Evolutionary conservation across 2,888 invertebrate genomes (phyloP).

Genomic region (Andrena fulva): DNA sequence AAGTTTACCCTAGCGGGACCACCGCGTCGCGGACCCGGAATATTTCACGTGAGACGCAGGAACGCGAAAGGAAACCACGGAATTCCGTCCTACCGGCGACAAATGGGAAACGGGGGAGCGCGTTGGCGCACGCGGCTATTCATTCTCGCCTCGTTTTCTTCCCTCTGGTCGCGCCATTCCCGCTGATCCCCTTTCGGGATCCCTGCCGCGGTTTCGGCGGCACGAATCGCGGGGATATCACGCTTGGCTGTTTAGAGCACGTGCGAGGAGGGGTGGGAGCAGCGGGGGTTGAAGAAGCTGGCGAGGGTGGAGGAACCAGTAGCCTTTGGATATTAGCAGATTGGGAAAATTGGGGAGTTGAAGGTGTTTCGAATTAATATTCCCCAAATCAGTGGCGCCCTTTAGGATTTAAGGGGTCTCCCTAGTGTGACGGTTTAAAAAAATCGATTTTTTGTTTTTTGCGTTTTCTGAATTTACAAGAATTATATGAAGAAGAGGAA

Average conservation of each 20-base stretch:
- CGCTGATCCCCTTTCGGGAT: neutral
- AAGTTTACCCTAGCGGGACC: conserved; percentile 65
- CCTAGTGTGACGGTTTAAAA: too few species aligned
- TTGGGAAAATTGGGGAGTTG: too few species aligned
- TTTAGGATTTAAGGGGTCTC: too few species aligned
- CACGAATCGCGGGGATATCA: neutral
- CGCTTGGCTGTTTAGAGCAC: neutral
- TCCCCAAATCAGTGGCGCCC: too few species aligned
- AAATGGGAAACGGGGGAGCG: neutral
- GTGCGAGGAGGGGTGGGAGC: neutral
- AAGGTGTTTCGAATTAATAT: too few species aligned
- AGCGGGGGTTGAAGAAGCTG: neutral
- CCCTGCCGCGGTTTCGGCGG: neutral
- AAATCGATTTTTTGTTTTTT: too few species aligned
- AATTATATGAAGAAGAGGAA: too few species aligned
- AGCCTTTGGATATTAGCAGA: too few species aligned
- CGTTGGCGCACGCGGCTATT: neutral
- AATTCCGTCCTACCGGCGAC: conserved; percentile 16
- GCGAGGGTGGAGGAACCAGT: too few species aligned
- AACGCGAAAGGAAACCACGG: conserved; percentile 30
- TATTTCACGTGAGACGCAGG: conserved; percentile 56
- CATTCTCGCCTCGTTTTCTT: neutral
- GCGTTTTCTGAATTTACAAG: too few species aligned
- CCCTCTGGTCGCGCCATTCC: neutral
- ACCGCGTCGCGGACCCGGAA: conserved; percentile 68